Percentiles rank a stretch among this genome's conserved stretches.
phyloP scores from a whole-genome alignment of 2,113 vertebrate genomes.

The Platycercus adscitus region DNA sequence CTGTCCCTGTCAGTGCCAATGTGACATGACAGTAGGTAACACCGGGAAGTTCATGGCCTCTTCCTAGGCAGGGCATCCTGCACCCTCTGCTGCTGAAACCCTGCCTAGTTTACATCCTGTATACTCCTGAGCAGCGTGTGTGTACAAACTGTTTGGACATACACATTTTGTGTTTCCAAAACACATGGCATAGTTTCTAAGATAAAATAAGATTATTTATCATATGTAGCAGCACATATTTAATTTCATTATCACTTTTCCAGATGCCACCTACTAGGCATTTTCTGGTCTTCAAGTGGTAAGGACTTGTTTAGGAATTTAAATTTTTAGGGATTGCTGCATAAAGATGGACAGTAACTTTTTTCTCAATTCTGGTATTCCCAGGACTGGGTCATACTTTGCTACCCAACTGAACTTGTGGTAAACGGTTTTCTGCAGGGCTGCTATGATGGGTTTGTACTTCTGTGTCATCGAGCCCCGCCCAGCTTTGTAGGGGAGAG shows the following conservation, averaged over 20 bases:
- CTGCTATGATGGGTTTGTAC: not conserved
- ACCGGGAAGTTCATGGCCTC: not conserved
- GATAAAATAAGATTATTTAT: not conserved
- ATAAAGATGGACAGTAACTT: not conserved
- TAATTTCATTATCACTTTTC: not conserved
- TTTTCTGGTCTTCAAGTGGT: not conserved
- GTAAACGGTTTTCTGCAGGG: not conserved
- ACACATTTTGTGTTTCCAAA: not conserved
- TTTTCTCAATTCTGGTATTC: not conserved
- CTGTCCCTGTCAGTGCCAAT: rapidly evolving
- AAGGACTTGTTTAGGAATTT: not conserved
- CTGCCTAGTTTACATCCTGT: not conserved
- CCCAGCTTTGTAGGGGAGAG: not conserved
- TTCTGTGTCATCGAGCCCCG: not conserved
- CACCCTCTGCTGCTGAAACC: not conserved
- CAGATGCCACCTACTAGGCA: not conserved
- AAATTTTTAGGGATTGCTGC: not conserved
- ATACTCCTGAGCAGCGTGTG: not conserved
- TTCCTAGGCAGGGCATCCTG: not conserved
- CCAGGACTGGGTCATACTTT: not conserved
- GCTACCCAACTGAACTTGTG: not conserved
- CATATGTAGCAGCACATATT: not conserved
- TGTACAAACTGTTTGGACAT: not conserved
- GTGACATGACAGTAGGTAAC: rapidly evolving
- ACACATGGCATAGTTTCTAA: not conserved